Base-by-base conservation (phyloP, 2,797 vertebrate genomes). In the Hypotaenidia okinawae region DNA sequence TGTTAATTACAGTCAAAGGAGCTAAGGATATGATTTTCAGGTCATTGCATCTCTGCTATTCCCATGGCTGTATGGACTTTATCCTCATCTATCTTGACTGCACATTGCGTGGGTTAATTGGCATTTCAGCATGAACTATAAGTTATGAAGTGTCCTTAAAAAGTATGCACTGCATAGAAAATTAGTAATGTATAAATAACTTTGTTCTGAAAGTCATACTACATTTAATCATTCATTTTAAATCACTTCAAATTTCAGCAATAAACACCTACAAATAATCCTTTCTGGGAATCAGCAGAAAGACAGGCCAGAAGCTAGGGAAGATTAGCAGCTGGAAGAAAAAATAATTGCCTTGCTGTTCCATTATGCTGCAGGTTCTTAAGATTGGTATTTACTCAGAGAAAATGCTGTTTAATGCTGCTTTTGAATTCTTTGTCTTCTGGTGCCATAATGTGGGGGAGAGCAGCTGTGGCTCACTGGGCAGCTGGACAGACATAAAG, bases 1-100 rank as follows among this genome's bases (percentile, higher is more conserved):
- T 85, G 63, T 83, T 93, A 93, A 95, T 89, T 85, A 87, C 62
- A 89, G 61, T 45, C 72, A 89, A 79, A 87, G 63, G 21, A 94
- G 41, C 32, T 82, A 76, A 67, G 11, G 52, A 89, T 59, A 84
- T 52, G 78, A 83, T 94, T 93, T 95, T 94, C 92, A 95, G 89
- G 92, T 95, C 87, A 83, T 77, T 85, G 81, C 68, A 75, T 72
- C 61, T 93, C 45, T 85, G 62, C 90, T 94, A 28, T 97, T 93
- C 23, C 49, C 55, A 5, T 80, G 32, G 49, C 64, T 91, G 37
- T 18, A 91, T 33, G 45, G 58, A 59, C 59, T 95, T 94, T 91
- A 95, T 93, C 55, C 66, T 88, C 66, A 64, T 81, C 67, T 87
- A 69, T 86, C 54, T 85, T 92, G 89, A 75, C 82, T 78, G 62